Base-by-base conservation (phyloP, 2,888 invertebrate species). In the Oligia strigilis region DNA sequence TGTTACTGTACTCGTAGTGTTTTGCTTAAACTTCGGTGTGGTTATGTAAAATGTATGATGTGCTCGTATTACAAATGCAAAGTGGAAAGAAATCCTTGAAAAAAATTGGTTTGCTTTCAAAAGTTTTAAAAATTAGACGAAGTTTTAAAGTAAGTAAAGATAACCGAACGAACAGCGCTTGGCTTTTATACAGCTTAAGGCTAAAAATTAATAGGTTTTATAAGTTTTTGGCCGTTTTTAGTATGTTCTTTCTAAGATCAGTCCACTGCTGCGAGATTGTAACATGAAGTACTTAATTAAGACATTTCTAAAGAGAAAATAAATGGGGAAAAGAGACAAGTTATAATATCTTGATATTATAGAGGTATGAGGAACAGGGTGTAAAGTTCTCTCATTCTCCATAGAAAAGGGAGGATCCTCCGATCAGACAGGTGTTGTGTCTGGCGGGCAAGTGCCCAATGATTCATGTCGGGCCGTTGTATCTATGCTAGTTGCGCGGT, bases 1-100 rank as follows among this genome's bases (percentile, higher is more conserved):
- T 55, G 13, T 71, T 67, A 17, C 19, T 40, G 40, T 71, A 1
- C 4, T n/a, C 4, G n/a, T 17, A 84, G 60, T 77, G 62, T 65
- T 74, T 82, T 69, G 58, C 43, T 81, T 19, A 40, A 76, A 14
- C 52, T 72, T 52, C 19, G 17, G 17, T 14, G 9, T 67, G 29
- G 19, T 81, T 55, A 58, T 75, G 29, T 65, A 58, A 81, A 70
- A 81, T 49, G n/a, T 49, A 69, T 73, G 17, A 70, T 29, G 5
- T 29, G 58, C 52, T 19, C 9, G 0, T 49, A 81, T 65, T 14
- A 62, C 46, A 46, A 40, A 40, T 55, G 46, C 19, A 46, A 74
- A 40, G 46, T 69, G 70, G 49, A 40, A 14, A 40, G 14, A 67
- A 29, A 62, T 29, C 13, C 17, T 55, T 74, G 36, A 46, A 75